phyloP scores from a whole-genome alignment of 2,888 invertebrate genomes.

The Steinernema scapterisci region DNA sequence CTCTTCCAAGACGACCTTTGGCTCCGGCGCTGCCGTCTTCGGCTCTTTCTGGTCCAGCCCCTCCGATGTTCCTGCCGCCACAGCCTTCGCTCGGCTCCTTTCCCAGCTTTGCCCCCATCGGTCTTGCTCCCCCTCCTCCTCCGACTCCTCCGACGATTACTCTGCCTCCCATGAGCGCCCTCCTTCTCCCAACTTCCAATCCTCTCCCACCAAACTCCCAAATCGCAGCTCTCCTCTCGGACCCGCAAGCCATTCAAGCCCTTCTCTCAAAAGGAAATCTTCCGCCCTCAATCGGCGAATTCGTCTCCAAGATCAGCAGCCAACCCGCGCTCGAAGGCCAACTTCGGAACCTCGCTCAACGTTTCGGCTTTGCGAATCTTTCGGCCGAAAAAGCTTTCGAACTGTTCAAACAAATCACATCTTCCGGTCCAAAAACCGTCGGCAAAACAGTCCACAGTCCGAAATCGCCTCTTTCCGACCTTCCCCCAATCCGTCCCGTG shows the following conservation, averaged over 20 bases:
- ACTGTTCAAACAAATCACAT: slow-evolving; percentile 33
- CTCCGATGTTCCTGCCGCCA: background rate
- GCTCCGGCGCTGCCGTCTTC: too few relatives aligned
- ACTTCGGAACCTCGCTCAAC: slow-evolving; percentile 30
- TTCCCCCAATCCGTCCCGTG: slow-evolving; percentile 40
- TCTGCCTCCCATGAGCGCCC: slow-evolving; percentile 33
- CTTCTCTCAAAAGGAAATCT: background rate
- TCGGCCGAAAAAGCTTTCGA: slow-evolving; percentile 33
- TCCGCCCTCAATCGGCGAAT: background rate
- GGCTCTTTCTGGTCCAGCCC: too few relatives aligned
- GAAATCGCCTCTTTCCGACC: slow-evolving; percentile 14
- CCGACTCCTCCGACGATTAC: slow-evolving; percentile 21
- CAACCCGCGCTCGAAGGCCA: slow-evolving; percentile 34
- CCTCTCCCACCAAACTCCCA: background rate
- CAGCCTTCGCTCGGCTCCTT: slow-evolving; percentile 1
- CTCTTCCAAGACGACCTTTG: background rate
- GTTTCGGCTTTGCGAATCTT: slow-evolving; percentile 38
- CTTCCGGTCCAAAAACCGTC: slow-evolving; percentile 7
- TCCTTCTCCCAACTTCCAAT: background rate
- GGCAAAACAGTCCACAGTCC: background rate
- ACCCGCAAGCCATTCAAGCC: background rate
- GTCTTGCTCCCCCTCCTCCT: slow-evolving; percentile 15
- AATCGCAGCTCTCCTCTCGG: background rate
- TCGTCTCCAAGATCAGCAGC: slow-evolving; percentile 20
- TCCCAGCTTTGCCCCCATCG: background rate